Evolutionary conservation across 2,888 invertebrate genomes (phyloP).

Genomic region (Peribatodes rhomboidaria): DNA sequence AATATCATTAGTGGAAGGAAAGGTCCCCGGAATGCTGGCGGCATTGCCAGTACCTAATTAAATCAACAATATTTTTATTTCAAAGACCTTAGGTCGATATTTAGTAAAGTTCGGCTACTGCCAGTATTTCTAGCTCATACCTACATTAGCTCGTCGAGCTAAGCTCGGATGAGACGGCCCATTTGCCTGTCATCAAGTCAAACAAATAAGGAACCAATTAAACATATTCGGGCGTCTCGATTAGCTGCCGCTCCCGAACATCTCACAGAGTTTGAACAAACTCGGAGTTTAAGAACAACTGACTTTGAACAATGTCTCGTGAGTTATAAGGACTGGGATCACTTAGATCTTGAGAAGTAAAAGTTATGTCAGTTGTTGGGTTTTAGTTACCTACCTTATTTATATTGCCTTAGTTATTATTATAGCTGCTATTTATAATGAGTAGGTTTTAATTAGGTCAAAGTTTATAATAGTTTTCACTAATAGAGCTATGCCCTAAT

Average conservation of each 20-base stretch:
- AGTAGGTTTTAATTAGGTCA: too few species aligned
- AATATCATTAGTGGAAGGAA: too few species aligned
- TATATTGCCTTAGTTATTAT: too few species aligned
- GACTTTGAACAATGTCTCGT: slow-evolving; percentile 26
- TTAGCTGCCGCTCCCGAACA: slow-evolving; percentile 28
- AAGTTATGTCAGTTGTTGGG: slow-evolving; percentile 13
- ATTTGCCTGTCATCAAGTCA: slow-evolving; percentile 49
- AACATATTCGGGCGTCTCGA: slow-evolving; percentile 28
- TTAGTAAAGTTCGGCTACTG: background rate
- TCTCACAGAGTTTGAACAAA: slow-evolving; percentile 36
- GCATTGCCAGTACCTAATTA: too few species aligned
- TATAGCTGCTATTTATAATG: too few species aligned
- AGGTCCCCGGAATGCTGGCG: too few species aligned
- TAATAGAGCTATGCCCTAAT: too few species aligned
- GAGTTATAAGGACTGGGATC: slow-evolving; percentile 23
- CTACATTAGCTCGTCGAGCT: background rate
- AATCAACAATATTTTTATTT: too few species aligned
- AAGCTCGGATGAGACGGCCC: slow-evolving; percentile 38
- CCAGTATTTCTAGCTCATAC: background rate
- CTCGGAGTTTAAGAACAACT: slow-evolving; percentile 15
- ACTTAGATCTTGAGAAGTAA: background rate
- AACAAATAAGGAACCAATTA: slow-evolving; percentile 51
- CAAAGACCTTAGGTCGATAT: background rate
- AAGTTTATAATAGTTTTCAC: too few species aligned
- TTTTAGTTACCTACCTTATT: slow-evolving; percentile 9